Base-by-base conservation (phyloP, 1,140 invertebrate species). In the Mycetomoellerius zeteki region DNA sequence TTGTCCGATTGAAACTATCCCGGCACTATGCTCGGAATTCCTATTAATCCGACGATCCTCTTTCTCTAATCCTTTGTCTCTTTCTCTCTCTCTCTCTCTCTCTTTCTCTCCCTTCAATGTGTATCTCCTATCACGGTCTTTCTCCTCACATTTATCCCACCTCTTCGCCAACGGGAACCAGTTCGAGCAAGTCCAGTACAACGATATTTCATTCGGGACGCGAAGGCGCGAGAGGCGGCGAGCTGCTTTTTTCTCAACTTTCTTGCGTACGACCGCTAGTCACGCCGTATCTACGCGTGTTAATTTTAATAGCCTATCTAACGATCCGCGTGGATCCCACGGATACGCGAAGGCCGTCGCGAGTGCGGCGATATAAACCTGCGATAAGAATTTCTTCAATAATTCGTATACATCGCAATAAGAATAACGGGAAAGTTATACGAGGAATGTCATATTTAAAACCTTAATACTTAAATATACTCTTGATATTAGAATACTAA, bases 1-100 rank as follows among this genome's bases (percentile, higher is more conserved):
- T 94, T 93, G 93, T 93, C 89, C 90, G 91, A 92, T 92, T 92
- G 91, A 93, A 94, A 94, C 93, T 94, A 93, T 93, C 91, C 89
- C 90, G 92, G 91, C 92, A 93, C 92, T 93, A 92, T 93, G 93
- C 88, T 90, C 89, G 91, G 93, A 92, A 94, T 94, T 93, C 92
- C 92, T 93, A 93, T 94, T 93, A 93, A 93, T 91, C 75, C 86
- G 76, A 65, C 86, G 81, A 52, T 19, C 73, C 33, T 52, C 82
- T 84, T 54, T 88, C 65, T 64, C 43, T 58, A 65, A 78, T 72
- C 73, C 76, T 84, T 69, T 82, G 58, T 71, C 33, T 37, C 14
- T 78, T 69, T 27, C n/a, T 71, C 54, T 47, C 16, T 52, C 56
- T 27, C 76, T 71, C 7, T 67, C 56, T 27, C 76, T 75, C 10